phyloP scores from a whole-genome alignment of 2,113 vertebrate species.

The Hepsetus odoe region DNA sequence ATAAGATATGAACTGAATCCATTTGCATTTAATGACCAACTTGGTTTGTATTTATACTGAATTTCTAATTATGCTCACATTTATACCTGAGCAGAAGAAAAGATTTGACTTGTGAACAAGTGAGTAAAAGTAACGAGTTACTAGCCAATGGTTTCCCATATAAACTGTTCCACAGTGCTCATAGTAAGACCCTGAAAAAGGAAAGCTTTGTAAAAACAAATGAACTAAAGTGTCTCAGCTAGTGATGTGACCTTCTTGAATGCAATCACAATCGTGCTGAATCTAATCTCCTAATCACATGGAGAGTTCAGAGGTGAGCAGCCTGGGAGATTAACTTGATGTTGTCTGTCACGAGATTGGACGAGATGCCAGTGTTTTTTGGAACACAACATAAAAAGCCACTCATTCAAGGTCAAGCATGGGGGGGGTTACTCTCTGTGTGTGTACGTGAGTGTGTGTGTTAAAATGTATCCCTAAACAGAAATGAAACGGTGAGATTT shows the following conservation, averaged over 20 bases:
- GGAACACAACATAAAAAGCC: constrained; percentile 16
- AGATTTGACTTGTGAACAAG: too few relatives aligned
- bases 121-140: too few relatives aligned
- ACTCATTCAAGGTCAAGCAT: constrained; percentile 30
- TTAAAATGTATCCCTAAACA: too few relatives aligned
- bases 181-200: neutral
- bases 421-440: too few relatives aligned
- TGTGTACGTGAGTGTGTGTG: neutral
- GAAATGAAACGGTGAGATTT: constrained; percentile 16
- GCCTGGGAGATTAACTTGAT: constrained; percentile 47
- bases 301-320: constrained; percentile 48
- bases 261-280: constrained; percentile 43
- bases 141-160: neutral
- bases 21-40: too few relatives aligned
- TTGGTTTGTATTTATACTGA: too few relatives aligned
- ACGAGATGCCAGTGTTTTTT: constrained; percentile 44
- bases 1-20: too few relatives aligned
- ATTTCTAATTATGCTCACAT: too few relatives aligned
- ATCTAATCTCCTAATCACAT: constrained; percentile 53
- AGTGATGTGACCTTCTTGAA: constrained; percentile 44
- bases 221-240: constrained; percentile 40
- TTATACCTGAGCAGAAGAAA: too few relatives aligned
- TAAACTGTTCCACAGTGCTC: neutral
- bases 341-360: constrained; percentile 38
- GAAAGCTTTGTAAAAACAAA: constrained; percentile 1